Percentiles rank a stretch among this genome's conserved stretches.
These are phyloP conservation scores for Drosophila dunni DNA, from an alignment of 1,140 invertebrate genomes.

Conservation along the genomic window DNA sequence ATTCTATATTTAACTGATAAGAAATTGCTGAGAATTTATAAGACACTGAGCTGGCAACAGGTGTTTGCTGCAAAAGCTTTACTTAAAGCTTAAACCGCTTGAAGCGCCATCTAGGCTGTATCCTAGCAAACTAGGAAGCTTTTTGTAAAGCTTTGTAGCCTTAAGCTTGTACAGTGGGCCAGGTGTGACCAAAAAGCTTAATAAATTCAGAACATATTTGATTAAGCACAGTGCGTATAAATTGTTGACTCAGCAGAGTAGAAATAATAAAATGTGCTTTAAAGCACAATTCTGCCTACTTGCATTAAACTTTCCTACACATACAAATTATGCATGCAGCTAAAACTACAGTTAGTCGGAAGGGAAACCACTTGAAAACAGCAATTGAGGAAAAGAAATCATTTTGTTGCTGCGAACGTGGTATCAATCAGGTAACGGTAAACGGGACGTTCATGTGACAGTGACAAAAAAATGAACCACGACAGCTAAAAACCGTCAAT, in stretches of 20 bases:
- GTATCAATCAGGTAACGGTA: conserved; percentile 51
- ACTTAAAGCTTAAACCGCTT: conserved; percentile 45
- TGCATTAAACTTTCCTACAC: conserved; percentile 35
- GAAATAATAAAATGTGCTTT: conserved; percentile 10
- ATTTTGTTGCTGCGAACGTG: conserved; percentile 28
- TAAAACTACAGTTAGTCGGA: conserved; percentile 52
- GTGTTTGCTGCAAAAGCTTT: conserved; percentile 47
- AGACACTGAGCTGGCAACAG: conserved; percentile 45
- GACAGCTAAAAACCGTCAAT: conserved; percentile 44
- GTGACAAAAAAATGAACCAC: conserved; percentile 19
- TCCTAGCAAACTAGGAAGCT: conserved; percentile 37
- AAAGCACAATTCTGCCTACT: conserved; percentile 34
- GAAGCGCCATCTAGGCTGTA: conserved; percentile 57
- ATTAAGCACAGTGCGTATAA: conserved; percentile 14
- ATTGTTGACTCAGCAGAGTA: neutral
- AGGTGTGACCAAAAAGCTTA: neutral
- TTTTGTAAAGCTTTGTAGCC: conserved; percentile 43
- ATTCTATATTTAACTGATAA: conserved; percentile 22
- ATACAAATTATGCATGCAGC: conserved; percentile 38
- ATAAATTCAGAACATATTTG: conserved; percentile 46
- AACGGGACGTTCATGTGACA: conserved; percentile 39
- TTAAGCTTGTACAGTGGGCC: conserved; percentile 13
- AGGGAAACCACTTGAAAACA: conserved; percentile 43
- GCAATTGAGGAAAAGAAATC: conserved; percentile 49
- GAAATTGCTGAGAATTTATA: neutral